Conservation (phyloP, 2,797 vertebrate species). For the Lycodopsis pacificus region DNA sequence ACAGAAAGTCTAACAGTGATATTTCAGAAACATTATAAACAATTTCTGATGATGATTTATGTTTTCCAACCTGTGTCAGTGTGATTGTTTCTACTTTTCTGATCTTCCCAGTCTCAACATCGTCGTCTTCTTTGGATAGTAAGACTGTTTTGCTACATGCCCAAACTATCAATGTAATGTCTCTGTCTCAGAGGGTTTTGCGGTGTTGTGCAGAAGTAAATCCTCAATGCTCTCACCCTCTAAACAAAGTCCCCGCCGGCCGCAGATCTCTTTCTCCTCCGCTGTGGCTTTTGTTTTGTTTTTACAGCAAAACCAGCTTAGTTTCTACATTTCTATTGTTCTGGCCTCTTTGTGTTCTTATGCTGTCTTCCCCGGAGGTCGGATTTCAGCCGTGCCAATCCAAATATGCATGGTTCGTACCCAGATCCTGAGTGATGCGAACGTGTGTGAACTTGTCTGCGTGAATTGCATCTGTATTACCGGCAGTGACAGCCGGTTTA, state of each 20-base stretch:
- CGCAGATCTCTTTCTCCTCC: constrained; percentile 32
- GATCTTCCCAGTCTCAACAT: neutral
- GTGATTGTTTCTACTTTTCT: neutral
- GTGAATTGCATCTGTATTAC: constrained; percentile 42
- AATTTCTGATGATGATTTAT: constrained; percentile 13
- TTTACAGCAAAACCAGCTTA: constrained; percentile 46
- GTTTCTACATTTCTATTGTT: constrained; percentile 64
- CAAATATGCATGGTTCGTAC: constrained; percentile 49
- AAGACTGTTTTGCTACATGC: constrained; percentile 33
- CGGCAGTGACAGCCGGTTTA: constrained; percentile 45
- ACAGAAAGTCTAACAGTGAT: neutral
- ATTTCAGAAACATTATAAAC: neutral
- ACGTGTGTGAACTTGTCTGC: constrained; percentile 37
- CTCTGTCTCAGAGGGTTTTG: constrained; percentile 43
- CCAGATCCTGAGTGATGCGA: constrained; percentile 28
- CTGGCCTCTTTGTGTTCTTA: constrained; percentile 31
- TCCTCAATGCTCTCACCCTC: constrained; percentile 21
- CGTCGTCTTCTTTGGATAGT: neutral
- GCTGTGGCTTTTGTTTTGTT: constrained; percentile 32
- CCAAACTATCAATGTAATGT: constrained; percentile 30
- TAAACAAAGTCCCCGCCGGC: constrained; percentile 55
- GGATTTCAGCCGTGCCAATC: constrained; percentile 46
- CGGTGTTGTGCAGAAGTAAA: constrained; percentile 53
- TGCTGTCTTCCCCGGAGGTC: constrained; percentile 48
- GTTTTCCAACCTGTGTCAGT: constrained; percentile 4